A percentile compares a stretch with the other conserved stretches of the same genome.
Conservation (phyloP, 1,140 invertebrate species). For the Kradibia gibbosae region DNA sequence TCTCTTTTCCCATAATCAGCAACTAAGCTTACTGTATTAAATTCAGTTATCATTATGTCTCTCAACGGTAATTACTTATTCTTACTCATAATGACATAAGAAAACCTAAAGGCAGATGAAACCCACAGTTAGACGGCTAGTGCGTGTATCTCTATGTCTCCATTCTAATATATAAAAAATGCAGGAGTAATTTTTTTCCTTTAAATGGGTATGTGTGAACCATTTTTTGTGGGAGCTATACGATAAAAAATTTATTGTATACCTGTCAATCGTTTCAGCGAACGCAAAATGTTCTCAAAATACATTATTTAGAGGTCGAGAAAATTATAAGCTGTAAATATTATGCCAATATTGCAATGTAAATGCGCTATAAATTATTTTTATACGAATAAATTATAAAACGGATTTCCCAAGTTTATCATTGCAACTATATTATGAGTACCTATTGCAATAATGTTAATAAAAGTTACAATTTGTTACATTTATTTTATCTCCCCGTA, state of each 20-base stretch:
- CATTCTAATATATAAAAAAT: no score
- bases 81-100: not conserved
- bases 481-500: conserved; percentile 28
- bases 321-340: not conserved
- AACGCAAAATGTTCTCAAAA: no score
- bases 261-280: no score
- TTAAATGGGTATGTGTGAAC: no score
- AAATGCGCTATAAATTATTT: not conserved
- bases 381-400: not conserved
- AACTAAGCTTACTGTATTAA: not conserved
- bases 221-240: no score
- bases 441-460: not conserved
- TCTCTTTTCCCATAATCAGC: no score
- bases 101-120: not conserved
- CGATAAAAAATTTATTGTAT: no score
- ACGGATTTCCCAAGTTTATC: no score
- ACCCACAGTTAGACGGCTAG: not conserved
- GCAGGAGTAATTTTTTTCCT: no score
- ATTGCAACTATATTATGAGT: not conserved
- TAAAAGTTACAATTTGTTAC: conserved; percentile 27
- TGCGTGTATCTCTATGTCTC: no score
- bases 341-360: no score
- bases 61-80: conserved; percentile 33
- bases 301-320: no score
- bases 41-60: conserved; percentile 19